Evolutionary conservation across 2,797 vertebrate species (phyloP), one percentile per base, ranked within the genome.

Genomic region (Artibeus jamaicensis): DNA sequence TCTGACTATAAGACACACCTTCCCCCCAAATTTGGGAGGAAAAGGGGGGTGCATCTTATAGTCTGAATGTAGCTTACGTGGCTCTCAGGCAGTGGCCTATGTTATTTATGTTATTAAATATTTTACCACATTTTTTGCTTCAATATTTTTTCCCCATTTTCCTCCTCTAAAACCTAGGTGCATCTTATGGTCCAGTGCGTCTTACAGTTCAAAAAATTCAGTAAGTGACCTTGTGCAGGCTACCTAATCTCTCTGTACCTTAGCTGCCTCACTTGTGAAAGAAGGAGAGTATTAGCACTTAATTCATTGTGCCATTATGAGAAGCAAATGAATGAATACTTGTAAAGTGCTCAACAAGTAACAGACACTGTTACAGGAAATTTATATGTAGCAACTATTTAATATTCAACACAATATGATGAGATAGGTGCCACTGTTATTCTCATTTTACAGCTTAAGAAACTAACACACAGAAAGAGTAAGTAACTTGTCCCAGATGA

Each of bases 261-360:
- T 68, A 73, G 76, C 59, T 96, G 86, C 73, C 94, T 93, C n/a
- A 39, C 26, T 84, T 86, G 59, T 24, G 34, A 87, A 90, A 83
- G 46, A 82, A 85, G 32, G 42, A 29, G 39, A 68, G 53, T 24
- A 37, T 24, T 21, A 78, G 62, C 65, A 44, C 26, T 91, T 70
- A 57, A 39, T 76, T 79, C 70, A 32, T 5, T 32, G 84, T 8
- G 32, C 26, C 32, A 2, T 57, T 59, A 79, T 55, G 68, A 79
- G 44, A 87, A 85, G 59, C 70, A 86, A 53, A 55, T 14, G 34
- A 92, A 22, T 82, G 55, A 70, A 70, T 50, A 46, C n/a, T 22
- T 48, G 29, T 22, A 37, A 48, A 39, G 34, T 48, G 26, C 32
- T 15, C 59, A 76, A 50, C 50, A 46, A 34, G 5, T 3, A 67